A percentile compares a stretch with the other conserved stretches of the same genome.
phyloP scores from a whole-genome alignment of 2,888 invertebrate genomes.

The Coelopa pilipes region DNA sequence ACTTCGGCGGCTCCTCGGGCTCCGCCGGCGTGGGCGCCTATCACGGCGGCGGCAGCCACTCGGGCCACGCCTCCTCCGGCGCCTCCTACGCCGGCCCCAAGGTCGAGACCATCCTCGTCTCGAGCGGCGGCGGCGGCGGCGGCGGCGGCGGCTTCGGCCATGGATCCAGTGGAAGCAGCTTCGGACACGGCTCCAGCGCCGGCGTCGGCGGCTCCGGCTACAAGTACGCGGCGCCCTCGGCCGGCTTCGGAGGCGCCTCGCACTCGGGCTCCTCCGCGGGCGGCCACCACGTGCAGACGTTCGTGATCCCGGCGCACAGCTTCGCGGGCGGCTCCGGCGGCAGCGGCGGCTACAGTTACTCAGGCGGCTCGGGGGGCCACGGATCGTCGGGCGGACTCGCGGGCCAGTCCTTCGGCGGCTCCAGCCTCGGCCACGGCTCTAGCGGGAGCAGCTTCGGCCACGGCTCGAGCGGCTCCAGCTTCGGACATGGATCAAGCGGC shows the following conservation, averaged over 20 bases:
- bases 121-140: slow-evolving; percentile 30
- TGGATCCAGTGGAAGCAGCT: slow-evolving; percentile 25
- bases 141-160: slow-evolving; percentile 15
- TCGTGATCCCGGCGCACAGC: neutral
- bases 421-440: slow-evolving; percentile 38
- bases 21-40: slow-evolving; percentile 19
- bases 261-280: slow-evolving; percentile 31
- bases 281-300: slow-evolving; percentile 13
- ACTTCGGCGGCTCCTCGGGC: slow-evolving; percentile 40
- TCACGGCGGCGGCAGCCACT: slow-evolving; percentile 26
- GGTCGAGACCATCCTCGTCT: slow-evolving; percentile 56
- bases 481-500: slow-evolving; percentile 2
- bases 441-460: slow-evolving; percentile 31
- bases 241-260: slow-evolving; percentile 9
- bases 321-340: neutral
- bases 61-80: slow-evolving; percentile 26
- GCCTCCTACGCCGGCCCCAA: slow-evolving; percentile 45
- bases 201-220: slow-evolving; percentile 6
- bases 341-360: too few species aligned
- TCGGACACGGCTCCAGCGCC: slow-evolving; percentile 26
- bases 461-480: slow-evolving; percentile 7
- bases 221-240: slow-evolving; percentile 15
- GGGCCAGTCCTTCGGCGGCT: slow-evolving; percentile 35
- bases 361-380: slow-evolving; percentile 33
- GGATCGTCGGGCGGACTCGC: slow-evolving; percentile 38